Base-by-base conservation (phyloP, 2,888 invertebrate species). In the Apodemia hepburni region DNA sequence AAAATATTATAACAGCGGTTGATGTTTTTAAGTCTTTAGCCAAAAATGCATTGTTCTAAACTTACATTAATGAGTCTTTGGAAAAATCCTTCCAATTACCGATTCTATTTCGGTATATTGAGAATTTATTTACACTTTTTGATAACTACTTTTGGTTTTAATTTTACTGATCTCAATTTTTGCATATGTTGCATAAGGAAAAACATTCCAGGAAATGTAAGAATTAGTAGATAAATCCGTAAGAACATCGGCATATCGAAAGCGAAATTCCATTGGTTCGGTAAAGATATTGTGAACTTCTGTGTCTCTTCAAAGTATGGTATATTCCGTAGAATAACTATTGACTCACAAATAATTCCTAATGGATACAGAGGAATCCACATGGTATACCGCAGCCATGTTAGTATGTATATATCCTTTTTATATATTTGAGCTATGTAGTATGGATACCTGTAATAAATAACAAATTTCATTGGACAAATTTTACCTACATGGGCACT, bases 351-450 rank as follows among this genome's bases (percentile, higher is more conserved):
- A 1, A 97, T 76, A 71, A 98, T 95, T 7, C 98, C 98, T 49
- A 98, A 79, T 0, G 99, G 99, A 83, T 98, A 99, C 0, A 98
- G 92, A 0, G 97, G 95, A 69, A 99, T 97, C 98, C 98, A 99
- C 63, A 97, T 92, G 0, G 97, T 96, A 82, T 99, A 98, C 17
- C 99, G 93, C 3, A 99, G 85, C 98, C 98, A 99, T 0, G 97
- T 98, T 9, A 99, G 82, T 3, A 96, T 74, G 58, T 93, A 92
- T 42, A 96, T 92, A 65, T 97, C 94, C 33, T 93, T 94, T 64
- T 96, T 95, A 75, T 97, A 93, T 0, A 97, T 85, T 74, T 96
- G 95, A 0, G 95, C 92, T 77, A 98, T 95, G 85, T 99, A 99
- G 85, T 95, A 99, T 0, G 98, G 98, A 87, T 98, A 99, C 74